A percentile compares a stretch with the other conserved stretches of the same genome.
phyloP scores from a whole-genome alignment of 2,113 vertebrate species.

The Delphinapterus leucas region DNA sequence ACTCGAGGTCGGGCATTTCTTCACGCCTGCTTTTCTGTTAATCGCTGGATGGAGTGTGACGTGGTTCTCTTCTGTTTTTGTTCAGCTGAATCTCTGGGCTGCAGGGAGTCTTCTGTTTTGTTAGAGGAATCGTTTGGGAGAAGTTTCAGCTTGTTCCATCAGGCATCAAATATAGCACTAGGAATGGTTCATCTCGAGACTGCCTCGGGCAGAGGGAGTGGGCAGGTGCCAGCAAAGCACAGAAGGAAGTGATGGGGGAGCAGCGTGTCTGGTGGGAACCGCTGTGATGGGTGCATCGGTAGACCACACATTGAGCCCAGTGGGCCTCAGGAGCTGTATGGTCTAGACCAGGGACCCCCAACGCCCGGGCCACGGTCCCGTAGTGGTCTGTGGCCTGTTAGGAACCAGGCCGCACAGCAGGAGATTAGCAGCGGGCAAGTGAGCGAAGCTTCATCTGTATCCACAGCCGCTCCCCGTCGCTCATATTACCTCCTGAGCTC shows the following conservation, averaged over 20 bases:
- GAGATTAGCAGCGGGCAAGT: too few relatives aligned
- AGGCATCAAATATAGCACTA: background rate
- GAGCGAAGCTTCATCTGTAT: too few relatives aligned
- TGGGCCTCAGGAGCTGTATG: background rate
- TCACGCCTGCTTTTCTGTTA: background rate
- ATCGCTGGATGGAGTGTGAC: background rate
- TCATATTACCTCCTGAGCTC: too few relatives aligned
- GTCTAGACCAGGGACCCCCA: background rate
- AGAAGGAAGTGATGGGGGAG: background rate
- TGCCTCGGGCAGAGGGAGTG: background rate
- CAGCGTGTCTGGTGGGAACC: background rate
- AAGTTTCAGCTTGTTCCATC: background rate
- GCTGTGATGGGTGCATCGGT: background rate
- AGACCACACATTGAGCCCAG: background rate
- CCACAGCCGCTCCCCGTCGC: too few relatives aligned
- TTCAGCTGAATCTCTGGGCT: background rate
- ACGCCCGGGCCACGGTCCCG: too few relatives aligned
- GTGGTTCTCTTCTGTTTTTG: conserved; percentile 20
- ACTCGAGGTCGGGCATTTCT: background rate
- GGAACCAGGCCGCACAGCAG: too few relatives aligned
- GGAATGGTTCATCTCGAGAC: background rate
- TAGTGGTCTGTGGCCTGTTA: too few relatives aligned
- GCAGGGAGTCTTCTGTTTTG: background rate
- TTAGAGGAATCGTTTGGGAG: background rate
- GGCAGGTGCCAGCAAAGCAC: background rate